phyloP scores from a whole-genome alignment of 2,113 vertebrate species.

The Pyxicephalus adspersus region DNA sequence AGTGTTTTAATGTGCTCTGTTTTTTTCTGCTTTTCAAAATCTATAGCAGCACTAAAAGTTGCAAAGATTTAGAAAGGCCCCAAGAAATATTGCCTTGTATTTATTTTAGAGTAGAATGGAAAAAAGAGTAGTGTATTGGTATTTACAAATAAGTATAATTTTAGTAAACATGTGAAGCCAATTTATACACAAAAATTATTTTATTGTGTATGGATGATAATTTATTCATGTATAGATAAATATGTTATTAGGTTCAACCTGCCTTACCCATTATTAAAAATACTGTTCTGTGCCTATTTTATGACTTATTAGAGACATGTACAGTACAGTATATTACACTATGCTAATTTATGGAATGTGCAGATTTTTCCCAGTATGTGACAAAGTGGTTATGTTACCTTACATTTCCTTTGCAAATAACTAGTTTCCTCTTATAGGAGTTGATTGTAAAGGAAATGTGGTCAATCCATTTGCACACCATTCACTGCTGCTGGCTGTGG shows the following conservation, averaged over 20 bases:
- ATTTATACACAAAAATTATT: too few species aligned
- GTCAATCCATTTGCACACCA: conserved; percentile 16
- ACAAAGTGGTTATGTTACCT: conserved; percentile 15
- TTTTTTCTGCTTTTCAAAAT: too few species aligned
- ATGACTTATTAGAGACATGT: neutral
- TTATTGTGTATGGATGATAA: too few species aligned
- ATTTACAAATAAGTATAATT: too few species aligned
- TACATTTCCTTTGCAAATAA: neutral
- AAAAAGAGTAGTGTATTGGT: too few species aligned
- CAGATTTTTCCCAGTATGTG: neutral
- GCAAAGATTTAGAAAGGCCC: too few species aligned
- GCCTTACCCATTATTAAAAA: conserved; percentile 12
- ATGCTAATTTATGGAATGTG: conserved; percentile 13
- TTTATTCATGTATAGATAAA: too few species aligned
- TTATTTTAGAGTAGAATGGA: too few species aligned
- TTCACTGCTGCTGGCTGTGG: neutral
- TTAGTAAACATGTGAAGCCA: too few species aligned
- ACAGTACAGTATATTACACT: neutral
- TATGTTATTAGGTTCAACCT: neutral
- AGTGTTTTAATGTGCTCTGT: too few species aligned
- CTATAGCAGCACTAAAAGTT: too few species aligned
- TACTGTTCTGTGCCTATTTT: neutral
- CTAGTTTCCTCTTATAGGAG: neutral
- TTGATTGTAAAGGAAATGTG: neutral
- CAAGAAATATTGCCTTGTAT: too few species aligned